A percentile compares a stretch with the other conserved stretches of the same genome.
Evolutionary conservation across 2,888 invertebrate genomes (phyloP).

Genomic region (Esperia sulphurella): DNA sequence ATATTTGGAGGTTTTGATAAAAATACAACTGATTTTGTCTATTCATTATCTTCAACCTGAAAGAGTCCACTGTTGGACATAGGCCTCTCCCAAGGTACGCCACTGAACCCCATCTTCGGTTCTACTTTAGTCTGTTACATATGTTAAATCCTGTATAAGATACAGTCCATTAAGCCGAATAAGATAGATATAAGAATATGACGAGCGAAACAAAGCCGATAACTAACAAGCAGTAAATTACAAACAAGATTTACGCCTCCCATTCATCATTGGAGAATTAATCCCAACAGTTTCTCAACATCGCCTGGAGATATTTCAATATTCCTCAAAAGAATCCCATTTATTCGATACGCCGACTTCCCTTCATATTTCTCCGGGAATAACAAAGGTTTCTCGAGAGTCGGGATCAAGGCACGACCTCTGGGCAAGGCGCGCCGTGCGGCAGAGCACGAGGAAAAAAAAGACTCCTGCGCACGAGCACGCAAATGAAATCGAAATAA

Average conservation of each 20-base stretch:
- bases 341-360: slow-evolving; percentile 57
- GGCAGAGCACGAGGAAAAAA: slow-evolving; percentile 48
- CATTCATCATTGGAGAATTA: slow-evolving; percentile 68
- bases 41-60: too few species aligned
- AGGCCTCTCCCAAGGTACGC: too few species aligned
- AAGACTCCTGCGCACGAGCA: slow-evolving; percentile 64
- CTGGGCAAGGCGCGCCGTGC: slow-evolving; percentile 30
- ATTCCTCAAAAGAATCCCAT: slow-evolving; percentile 68
- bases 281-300: slow-evolving; percentile 49
- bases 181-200: slow-evolving; percentile 13
- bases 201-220: slow-evolving; percentile 46
- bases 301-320: slow-evolving; percentile 71
- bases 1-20: too few species aligned
- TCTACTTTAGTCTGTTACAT: too few species aligned
- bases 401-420: slow-evolving; percentile 65
- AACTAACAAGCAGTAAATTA: slow-evolving; percentile 62
- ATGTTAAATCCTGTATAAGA: too few species aligned
- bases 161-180: too few species aligned
- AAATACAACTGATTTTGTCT: too few species aligned
- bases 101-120: too few species aligned
- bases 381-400: slow-evolving; percentile 49
- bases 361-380: slow-evolving; percentile 69
- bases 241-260: slow-evolving; percentile 57
- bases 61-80: too few species aligned
- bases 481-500: slow-evolving; percentile 79